Conservation (phyloP, 2,113 vertebrate genomes). For the Melanerpes aurifrons region DNA sequence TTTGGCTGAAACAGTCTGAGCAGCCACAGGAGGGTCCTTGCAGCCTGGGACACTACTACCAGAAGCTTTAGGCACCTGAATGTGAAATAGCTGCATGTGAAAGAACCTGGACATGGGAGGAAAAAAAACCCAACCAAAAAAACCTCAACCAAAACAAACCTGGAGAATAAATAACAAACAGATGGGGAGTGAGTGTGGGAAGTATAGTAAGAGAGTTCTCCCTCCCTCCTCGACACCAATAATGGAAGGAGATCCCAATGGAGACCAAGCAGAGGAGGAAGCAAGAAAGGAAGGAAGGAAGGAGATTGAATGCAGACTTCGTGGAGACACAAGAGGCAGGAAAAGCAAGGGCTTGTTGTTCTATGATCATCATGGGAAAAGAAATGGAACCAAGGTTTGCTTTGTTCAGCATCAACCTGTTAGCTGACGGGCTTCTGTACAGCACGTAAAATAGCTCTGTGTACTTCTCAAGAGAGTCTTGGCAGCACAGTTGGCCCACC, state of each 20-base stretch:
- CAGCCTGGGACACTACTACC: neutral
- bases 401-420: constrained; percentile 9
- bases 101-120: neutral
- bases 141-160: too few relatives aligned
- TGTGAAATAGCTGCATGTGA: neutral
- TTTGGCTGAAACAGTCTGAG: neutral
- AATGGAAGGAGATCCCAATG: neutral
- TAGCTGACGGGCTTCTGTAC: neutral
- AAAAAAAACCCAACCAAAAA: neutral
- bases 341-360: neutral
- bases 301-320: neutral
- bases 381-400: neutral
- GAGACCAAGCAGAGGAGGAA: neutral
- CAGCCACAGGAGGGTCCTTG: neutral
- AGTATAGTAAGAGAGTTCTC: neutral
- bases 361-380: neutral
- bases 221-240: neutral
- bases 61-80: neutral
- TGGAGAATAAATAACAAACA: neutral
- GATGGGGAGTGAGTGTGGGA: neutral
- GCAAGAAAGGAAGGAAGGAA: neutral
- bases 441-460: neutral
- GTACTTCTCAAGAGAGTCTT: neutral
- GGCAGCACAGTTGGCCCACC: neutral
- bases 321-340: neutral